Evolutionary conservation across 53 echinoderm and acorn worm species (phyloP).

Genomic region (Astropecten irregularis): DNA sequence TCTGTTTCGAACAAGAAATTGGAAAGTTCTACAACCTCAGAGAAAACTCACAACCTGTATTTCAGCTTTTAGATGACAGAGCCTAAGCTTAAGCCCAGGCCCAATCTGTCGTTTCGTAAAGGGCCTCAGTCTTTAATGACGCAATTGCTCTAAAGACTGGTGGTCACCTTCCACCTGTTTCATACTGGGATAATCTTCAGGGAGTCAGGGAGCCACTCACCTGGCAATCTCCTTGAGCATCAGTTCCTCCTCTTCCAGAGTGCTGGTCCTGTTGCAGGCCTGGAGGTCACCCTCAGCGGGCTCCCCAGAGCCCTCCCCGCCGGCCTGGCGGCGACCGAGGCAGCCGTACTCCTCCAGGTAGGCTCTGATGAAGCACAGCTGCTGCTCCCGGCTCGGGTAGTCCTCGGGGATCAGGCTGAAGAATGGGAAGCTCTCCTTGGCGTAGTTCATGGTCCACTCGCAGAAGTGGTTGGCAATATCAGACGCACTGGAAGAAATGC

Average conservation of each 20-base stretch:
- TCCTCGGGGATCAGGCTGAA: conserved; percentile 61
- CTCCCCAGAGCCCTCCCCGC: conserved; percentile 6
- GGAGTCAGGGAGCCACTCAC: too few species aligned
- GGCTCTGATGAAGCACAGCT: conserved; percentile 82
- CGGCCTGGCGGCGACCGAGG: background rate
- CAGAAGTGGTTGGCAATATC: conserved; percentile 95
- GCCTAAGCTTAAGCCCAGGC: too few species aligned
- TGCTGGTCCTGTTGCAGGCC: background rate
- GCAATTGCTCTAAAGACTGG: too few species aligned
- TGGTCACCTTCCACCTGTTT: too few species aligned
- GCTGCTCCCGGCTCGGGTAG: conserved; percentile 81
- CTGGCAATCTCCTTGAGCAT: conserved; percentile 74
- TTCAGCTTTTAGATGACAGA: too few species aligned
- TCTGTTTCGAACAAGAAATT: too few species aligned
- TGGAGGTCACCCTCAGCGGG: conserved; percentile 15
- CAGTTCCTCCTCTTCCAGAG: conserved; percentile 41
- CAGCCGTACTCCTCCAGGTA: conserved; percentile 59
- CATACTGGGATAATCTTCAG: too few species aligned
- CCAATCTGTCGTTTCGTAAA: too few species aligned
- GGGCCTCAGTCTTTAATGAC: too few species aligned
- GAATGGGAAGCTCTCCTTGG: conserved; percentile 67
- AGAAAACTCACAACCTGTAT: too few species aligned
- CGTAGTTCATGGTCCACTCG: conserved; percentile 92
- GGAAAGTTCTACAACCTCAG: too few species aligned
- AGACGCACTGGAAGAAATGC: conserved; percentile 53